Base-by-base conservation (phyloP, 1,140 invertebrate species). In the Anoplolepis gracilipes region DNA sequence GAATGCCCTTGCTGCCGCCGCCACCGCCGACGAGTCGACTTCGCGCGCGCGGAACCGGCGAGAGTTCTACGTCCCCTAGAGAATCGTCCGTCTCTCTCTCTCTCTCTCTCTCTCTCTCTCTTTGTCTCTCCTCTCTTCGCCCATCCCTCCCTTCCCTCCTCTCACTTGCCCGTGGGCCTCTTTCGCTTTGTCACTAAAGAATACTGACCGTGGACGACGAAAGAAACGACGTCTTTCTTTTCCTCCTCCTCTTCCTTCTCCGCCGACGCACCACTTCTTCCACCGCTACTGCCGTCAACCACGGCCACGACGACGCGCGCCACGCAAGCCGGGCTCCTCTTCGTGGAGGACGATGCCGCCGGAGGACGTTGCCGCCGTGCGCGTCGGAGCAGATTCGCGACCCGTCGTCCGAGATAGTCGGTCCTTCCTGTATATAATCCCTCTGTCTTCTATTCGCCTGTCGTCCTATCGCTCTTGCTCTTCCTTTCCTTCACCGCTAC, bases 131-230 rank as follows among this genome's bases (percentile, higher is more conserved):
- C 19, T 25, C 65, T 1, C 62, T 3, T 19, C 28, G 13, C 11
- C 11, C 6, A 13, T 46, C 16, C 16, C 13, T n/a, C n/a, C n/a
- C n/a, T n/a, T n/a, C 28, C 19, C 33, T 42, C 3, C 10, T 0
- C 36, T n/a, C 2, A 13, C 1, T 33, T 42, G 13, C 16, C 64
- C 19, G 22, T 19, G 33, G 28, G n/a, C 62, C 57, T 22, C 22
- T 64, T n/a, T 33, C 11, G 42, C 49, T 55, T 25, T 39, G 5
- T 8, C 46, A 36, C 62, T 49, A 64, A 13, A 39, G 59, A 72
- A 88, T 89, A 89, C 88, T 89, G 84, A 89, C 88, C 87, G 67
- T 85, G 82, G 67, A 69, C 81, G 72, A 88, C 85, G 69, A 88
- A 46, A 30, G 88, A 77, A 70, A 89, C 84, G 84, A 85, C 87